Evolutionary conservation across 1,140 invertebrate species (phyloP), one percentile per base, ranked within the genome.

Genomic region (Drosophila seguyi): DNA sequence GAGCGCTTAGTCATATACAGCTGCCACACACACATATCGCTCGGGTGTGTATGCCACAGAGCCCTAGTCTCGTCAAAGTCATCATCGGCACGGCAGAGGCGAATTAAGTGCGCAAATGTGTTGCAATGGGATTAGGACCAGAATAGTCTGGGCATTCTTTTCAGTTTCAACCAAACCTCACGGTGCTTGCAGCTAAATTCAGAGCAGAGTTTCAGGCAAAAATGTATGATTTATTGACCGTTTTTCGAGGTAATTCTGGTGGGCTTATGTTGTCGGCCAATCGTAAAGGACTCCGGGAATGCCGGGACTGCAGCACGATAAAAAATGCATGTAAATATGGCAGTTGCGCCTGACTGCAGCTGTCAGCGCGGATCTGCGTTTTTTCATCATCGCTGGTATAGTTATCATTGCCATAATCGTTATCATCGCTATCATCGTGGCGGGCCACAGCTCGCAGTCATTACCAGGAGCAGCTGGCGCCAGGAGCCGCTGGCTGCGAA

Each of bases 1-100:
- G 74, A 83, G 57, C 86, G 75, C 79, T 48, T 68, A 66, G 78
- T 86, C 74, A 86, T 66, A 53, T 81, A 57, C 82, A 81, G 82
- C 81, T 75, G 78, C 50, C 48, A 36, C 59, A 44, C 44, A 45
- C 45, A 45, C 38, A 59, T 42, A 36, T 22, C 31, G 18, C 8
- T 52, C 7, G 27, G 27, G n/a, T 31, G 38, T 59, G 25, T 56
- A 25, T 50, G 25, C 11, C 52, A n/a, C n/a, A 38, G 20, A 34
- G 45, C 6, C 20, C 4, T 38, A 27, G 56, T 29, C 38, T 48
- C 56, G 34, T 63, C 68, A 74, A 42, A 75, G 55, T 38, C 68
- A 62, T 62, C 67, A 39, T 47, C 71, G 41, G 36, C 39, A 48
- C 68, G 34, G 39, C 42, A 61, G 60, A 39, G 41, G 44, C 48